Evolutionary conservation across 1,140 invertebrate species (phyloP), one percentile per base, ranked within the genome.

Genomic region (Caenorhabditis latens): DNA sequence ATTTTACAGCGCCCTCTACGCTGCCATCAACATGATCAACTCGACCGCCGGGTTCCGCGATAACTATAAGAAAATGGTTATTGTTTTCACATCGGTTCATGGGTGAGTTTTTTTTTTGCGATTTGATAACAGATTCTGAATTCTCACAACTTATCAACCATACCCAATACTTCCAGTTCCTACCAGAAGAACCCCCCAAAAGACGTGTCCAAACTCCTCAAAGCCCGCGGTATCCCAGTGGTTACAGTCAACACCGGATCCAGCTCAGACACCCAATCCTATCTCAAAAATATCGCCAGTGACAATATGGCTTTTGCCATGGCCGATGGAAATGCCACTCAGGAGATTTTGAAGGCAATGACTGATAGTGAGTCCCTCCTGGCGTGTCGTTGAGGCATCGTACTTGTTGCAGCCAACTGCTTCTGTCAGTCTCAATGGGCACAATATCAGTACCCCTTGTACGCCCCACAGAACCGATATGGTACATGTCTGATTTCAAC

Each of bases 11-110:
- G 71, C 32, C 24, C 46, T 79, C 2, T 14, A 21, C 5, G 71
- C 71, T 13, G 71, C 71, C 11, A 48, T 21, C 19, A 21, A 50
- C 24, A 79, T 79, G 71, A 79, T 79, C 16, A 24, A 79, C 19
- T 48, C 71, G 13, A 50, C 43, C 9, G 71, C 46, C 2, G 71
- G 71, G 24, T 79, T 79, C 46, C 71, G 71, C 6, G 71, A 79
- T 24, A 79, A 50, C 14, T 79, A 79, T n/a, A 79, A 79, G 46
- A 79, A 79, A 79, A 50, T 79, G n/a, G n/a, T 79, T 4, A 79
- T 79, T 32, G 71, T 79, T 13, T 79, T 79, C 21, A 79, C 71
- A n/a, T 53, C 46, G 46, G 71, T 79, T 21, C 71, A 79, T 50
- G 71, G 71, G 46, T 63, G 1, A 21, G 50, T 53, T 4, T 2